phyloP scores from a whole-genome alignment of 2,113 vertebrate species.

The Xiphorhynchus elegans region DNA sequence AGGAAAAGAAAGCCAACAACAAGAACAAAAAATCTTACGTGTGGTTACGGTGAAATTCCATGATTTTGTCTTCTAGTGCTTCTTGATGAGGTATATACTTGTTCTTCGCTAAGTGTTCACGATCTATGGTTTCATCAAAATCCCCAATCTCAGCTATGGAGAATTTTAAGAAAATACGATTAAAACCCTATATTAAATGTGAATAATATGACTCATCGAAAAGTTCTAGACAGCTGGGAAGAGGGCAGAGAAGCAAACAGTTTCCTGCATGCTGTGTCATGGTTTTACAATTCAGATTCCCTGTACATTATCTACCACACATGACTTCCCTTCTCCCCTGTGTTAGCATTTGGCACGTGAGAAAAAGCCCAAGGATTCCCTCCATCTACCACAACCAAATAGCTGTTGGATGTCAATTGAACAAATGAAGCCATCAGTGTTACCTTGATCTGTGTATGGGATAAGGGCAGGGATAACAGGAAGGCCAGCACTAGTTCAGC shows the following conservation, averaged over 20 bases:
- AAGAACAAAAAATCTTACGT: slow-evolving; percentile 77
- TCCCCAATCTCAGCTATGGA: slow-evolving; percentile 94
- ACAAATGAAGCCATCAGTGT: neutral
- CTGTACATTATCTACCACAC: neutral
- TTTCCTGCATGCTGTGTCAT: neutral
- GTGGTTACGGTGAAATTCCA: slow-evolving; percentile 93
- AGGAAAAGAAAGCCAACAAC: neutral
- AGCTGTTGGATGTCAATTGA: neutral
- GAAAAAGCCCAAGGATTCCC: neutral
- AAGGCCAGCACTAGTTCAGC: neutral
- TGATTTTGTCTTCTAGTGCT: slow-evolving; percentile 92
- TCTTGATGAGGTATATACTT: slow-evolving; percentile 97
- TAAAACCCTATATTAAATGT: neutral
- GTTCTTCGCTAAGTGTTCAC: slow-evolving; percentile 93
- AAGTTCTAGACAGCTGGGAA: neutral
- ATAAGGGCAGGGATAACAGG: neutral
- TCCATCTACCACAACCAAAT: neutral
- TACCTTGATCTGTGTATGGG: neutral
- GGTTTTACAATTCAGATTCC: neutral
- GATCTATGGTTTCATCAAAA: slow-evolving; percentile 92
- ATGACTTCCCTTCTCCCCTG: neutral
- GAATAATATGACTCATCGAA: neutral
- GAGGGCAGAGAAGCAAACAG: neutral
- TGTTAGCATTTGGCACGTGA: neutral
- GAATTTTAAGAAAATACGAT: neutral